These are phyloP conservation scores for Phoebastria nigripes DNA, from an alignment of 2,797 vertebrate genomes.

Conservation along the genomic window DNA sequence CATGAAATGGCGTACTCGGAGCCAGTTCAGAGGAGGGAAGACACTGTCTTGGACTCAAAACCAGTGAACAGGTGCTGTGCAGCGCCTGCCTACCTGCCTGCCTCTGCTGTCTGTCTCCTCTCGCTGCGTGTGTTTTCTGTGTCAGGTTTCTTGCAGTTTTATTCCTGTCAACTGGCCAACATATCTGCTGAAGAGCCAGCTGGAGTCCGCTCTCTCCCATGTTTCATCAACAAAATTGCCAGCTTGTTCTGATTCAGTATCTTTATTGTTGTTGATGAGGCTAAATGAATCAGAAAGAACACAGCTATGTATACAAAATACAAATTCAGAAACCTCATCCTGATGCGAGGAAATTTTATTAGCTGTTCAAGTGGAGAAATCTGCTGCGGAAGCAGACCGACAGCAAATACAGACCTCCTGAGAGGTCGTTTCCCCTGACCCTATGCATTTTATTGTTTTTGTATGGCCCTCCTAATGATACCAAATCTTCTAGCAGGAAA, in stretches of 20 bases:
- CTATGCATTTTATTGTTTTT: background rate
- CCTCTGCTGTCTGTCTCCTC: slow-evolving; percentile 19
- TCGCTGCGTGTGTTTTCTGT: background rate
- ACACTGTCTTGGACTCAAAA: background rate
- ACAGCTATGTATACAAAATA: slow-evolving; percentile 41
- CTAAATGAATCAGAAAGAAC: slow-evolving; percentile 56
- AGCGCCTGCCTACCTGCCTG: slow-evolving; percentile 46
- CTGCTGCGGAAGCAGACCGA: background rate
- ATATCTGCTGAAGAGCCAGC: slow-evolving; percentile 34
- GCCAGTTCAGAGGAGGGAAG: slow-evolving; percentile 24
- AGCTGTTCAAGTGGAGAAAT: background rate
- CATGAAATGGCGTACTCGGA: accelerated
- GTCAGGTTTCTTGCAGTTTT: slow-evolving; percentile 19
- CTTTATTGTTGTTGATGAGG: slow-evolving; percentile 61
- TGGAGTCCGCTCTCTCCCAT: slow-evolving; percentile 31
- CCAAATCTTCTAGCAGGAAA: background rate
- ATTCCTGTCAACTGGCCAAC: slow-evolving; percentile 36
- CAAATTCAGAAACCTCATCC: slow-evolving; percentile 4
- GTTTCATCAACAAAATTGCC: slow-evolving; percentile 62
- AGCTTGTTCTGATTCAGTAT: slow-evolving; percentile 59
- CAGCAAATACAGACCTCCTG: background rate
- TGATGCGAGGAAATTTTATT: background rate
- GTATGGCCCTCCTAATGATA: background rate
- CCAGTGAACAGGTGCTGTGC: background rate
- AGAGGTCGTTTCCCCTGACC: background rate